Percentiles rank a stretch among this genome's conserved stretches.
These are phyloP conservation scores for Eupithecia vulgata DNA, from an alignment of 2,888 invertebrate genomes.

Conservation along the genomic window DNA sequence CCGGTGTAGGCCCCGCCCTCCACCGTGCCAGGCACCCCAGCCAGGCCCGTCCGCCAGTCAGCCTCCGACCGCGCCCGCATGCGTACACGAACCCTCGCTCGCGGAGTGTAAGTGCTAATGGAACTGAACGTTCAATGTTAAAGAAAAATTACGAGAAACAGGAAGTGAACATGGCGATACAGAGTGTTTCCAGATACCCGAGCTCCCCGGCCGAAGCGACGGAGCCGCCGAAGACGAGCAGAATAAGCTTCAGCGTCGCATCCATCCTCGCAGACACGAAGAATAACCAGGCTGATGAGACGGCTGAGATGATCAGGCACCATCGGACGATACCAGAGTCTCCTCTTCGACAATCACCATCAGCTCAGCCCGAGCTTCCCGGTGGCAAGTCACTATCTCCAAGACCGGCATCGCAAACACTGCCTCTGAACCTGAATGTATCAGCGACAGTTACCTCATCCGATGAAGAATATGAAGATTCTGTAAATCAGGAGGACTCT, in stretches of 20 bases:
- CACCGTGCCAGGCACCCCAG: constrained; percentile 58
- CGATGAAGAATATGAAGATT: constrained; percentile 87
- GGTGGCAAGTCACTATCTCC: constrained; percentile 73
- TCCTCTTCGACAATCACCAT: constrained; percentile 76
- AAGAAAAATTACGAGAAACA: constrained; percentile 83
- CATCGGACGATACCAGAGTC: constrained; percentile 80
- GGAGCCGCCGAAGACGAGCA: constrained; percentile 85
- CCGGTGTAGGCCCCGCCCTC: constrained; percentile 48
- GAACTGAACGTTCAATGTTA: constrained; percentile 85
- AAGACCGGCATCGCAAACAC: constrained; percentile 72
- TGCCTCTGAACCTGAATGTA: constrained; percentile 78
- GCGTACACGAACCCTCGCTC: constrained; percentile 78
- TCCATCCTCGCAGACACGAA: constrained; percentile 93
- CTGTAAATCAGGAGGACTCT: constrained; percentile 87
- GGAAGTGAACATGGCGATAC: constrained; percentile 88
- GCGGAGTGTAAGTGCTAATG: constrained; percentile 78
- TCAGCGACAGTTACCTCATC: constrained; percentile 80
- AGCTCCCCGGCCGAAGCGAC: constrained; percentile 87
- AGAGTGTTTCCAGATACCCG: constrained; percentile 86
- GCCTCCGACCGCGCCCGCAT: constrained; percentile 80
- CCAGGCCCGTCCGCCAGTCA: constrained; percentile 70
- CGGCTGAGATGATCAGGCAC: constrained; percentile 78
- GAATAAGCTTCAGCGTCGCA: constrained; percentile 94
- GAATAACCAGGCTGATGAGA: constrained; percentile 78
- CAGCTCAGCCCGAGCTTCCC: constrained; percentile 76